Evolutionary conservation across 1,140 invertebrate genomes (phyloP).

Genomic region (Plectrocnemia conspersa): DNA sequence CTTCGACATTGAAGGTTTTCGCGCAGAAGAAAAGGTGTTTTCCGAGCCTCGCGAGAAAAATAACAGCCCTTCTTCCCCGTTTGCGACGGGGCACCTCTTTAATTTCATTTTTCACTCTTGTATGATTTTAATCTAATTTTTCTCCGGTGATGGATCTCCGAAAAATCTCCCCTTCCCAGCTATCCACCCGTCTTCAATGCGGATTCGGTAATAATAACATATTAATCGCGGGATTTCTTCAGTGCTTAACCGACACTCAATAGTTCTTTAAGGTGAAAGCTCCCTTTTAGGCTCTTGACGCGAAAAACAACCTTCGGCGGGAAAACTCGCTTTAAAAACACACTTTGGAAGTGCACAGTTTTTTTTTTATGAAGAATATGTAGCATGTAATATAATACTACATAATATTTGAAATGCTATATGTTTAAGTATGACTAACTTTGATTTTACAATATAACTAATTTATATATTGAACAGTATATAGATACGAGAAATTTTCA

Average conservation of each 20-base stretch:
- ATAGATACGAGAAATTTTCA: too few species aligned
- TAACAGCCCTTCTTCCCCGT: conserved; percentile 28
- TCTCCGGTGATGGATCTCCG: conserved; percentile 22
- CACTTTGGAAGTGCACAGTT: too few species aligned
- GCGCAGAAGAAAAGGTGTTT: conserved; percentile 34
- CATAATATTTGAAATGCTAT: too few species aligned
- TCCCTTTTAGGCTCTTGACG: conserved; percentile 13
- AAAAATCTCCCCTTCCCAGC: conserved; percentile 5
- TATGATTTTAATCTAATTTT: conserved; percentile 37
- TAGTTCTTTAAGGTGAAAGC: conserved; percentile 25
- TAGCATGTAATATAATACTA: too few species aligned
- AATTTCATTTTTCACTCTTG: conserved; percentile 37
- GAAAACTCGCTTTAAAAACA: too few species aligned
- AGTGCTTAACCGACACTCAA: conserved; percentile 32
- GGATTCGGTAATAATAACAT: conserved; percentile 33
- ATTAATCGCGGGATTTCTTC: conserved; percentile 33
- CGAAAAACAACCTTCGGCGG: conserved; percentile 30
- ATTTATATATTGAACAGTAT: too few species aligned
- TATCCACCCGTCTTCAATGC: conserved; percentile 21
- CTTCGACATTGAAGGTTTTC: conserved; percentile 12
- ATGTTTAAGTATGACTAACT: too few species aligned
- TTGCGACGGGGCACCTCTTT: conserved; percentile 26
- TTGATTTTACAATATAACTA: too few species aligned
- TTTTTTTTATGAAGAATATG: too few species aligned
- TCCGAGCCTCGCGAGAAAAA: conserved; percentile 33